Base-by-base conservation (phyloP, 2,888 invertebrate species). In the Ariolimax columbianus region DNA sequence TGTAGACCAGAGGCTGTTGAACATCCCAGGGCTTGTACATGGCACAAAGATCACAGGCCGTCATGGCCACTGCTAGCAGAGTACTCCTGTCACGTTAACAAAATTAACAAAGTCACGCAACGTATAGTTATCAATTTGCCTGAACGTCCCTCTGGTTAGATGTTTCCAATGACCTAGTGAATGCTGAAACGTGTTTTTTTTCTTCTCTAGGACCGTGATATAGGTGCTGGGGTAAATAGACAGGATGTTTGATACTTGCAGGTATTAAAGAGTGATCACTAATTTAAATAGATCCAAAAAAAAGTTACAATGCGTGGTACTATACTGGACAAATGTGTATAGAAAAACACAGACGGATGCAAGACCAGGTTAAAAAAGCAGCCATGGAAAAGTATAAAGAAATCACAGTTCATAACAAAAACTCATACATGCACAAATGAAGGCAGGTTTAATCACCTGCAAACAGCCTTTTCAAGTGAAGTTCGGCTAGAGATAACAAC, bases 21-120 rank as follows among this genome's bases (percentile, higher is more conserved):
- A 97, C 95, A 40, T 96, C 95, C 97, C 97, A 97, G 0, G 97
- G 97, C 92, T 97, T 97, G 0, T 97, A 96, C 89, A 97, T 96
- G 0, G 97, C 97, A 83, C 97, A 97, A 33, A 97, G 94, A 93
- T 97, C 97, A 88, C 97, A 96, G 0, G 96, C 96, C 0, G 97
- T 97, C 97, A 97, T 97, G 3, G 96, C 66, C 38, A 85, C 85
- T n/a, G 85, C 85, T 51, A 72, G 63, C 66, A 85, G 68, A 6
- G 63, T 51, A 33, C 73, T 80, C 85, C 85, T 85, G 84, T 66
- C 36, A 66, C 68, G 77, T 82, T 51, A 72, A 36, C 43, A 80
- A 80, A 33, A 80, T 40, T n/a, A 38, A 78, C 23, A 59, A 47
- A 17, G 30, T 63, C 78, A 78, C 63, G 30, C 66, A 63, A 47